A percentile compares a stretch with the other conserved stretches of the same genome.
Conservation (phyloP, 2,113 vertebrate species). For the Pterocles orientalis region DNA sequence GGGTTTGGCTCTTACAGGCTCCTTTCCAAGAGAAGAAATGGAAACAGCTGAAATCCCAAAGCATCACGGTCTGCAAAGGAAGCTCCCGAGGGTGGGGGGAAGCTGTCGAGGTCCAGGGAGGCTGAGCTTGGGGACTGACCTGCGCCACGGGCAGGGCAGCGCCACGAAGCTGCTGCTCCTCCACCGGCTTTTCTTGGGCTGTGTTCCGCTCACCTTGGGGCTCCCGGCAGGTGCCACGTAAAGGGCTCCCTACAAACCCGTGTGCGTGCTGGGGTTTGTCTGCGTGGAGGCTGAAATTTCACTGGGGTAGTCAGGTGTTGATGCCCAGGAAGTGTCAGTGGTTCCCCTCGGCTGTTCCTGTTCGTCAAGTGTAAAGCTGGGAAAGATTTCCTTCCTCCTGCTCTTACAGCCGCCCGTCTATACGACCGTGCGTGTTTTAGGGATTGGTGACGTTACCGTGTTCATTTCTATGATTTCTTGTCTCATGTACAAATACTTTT, state of each 20-base stretch:
- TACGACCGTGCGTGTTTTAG: conserved; percentile 30
- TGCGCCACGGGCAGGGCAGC: neutral
- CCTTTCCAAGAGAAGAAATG: neutral
- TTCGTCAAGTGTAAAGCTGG: neutral
- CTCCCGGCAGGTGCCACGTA: neutral
- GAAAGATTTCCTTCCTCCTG: neutral
- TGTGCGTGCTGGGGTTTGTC: neutral
- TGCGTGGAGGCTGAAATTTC: neutral
- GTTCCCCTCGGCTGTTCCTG: neutral
- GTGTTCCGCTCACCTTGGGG: fast-evolving
- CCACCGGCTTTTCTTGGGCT: fast-evolving
- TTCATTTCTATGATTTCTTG: conserved; percentile 28
- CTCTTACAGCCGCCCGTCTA: neutral
- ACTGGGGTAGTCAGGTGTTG: fast-evolving
- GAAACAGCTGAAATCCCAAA: no score
- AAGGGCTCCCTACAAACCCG: fast-evolving
- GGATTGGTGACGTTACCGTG: neutral
- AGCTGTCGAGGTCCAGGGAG: fast-evolving
- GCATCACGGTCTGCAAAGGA: neutral
- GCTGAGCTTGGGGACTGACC: neutral
- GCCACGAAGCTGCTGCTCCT: neutral
- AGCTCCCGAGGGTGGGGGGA: fast-evolving
- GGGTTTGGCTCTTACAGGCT: neutral
- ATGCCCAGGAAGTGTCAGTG: fast-evolving
- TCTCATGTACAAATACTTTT: conserved; percentile 58